phyloP scores from a whole-genome alignment of 2,113 vertebrate species.

The Ciconia maguari region DNA sequence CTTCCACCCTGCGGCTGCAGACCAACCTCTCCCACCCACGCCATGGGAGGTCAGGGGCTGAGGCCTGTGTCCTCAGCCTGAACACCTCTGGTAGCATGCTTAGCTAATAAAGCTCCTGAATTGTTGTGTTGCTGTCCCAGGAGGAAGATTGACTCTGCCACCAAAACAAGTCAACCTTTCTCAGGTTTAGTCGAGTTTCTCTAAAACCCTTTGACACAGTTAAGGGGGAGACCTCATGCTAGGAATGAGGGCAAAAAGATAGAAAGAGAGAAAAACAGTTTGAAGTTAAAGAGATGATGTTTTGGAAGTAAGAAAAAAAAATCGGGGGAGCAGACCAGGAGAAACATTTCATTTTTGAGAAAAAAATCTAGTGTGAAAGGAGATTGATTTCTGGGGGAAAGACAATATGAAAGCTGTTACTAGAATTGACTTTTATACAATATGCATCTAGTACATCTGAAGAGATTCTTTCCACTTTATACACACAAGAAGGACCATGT shows the following conservation, averaged over 20 bases:
- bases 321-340: neutral
- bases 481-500: neutral
- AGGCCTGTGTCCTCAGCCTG: neutral
- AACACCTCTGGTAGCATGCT: neutral
- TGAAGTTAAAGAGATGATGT: neutral
- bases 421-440: neutral
- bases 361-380: constrained; percentile 29
- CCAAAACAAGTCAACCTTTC: neutral
- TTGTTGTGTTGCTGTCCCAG: neutral
- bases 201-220: neutral
- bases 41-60: fast-evolving
- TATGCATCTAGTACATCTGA: neutral
- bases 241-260: neutral
- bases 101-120: neutral
- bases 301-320: neutral
- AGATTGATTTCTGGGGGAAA: constrained; percentile 24
- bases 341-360: neutral
- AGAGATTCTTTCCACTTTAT: neutral
- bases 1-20: neutral
- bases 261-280: neutral
- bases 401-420: constrained; percentile 21
- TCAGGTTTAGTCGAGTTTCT: neutral
- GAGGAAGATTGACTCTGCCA: neutral
- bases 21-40: fast-evolving
- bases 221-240: neutral